phyloP scores from a whole-genome alignment of 2,113 vertebrate genomes.

The Peromyscus californicus region DNA sequence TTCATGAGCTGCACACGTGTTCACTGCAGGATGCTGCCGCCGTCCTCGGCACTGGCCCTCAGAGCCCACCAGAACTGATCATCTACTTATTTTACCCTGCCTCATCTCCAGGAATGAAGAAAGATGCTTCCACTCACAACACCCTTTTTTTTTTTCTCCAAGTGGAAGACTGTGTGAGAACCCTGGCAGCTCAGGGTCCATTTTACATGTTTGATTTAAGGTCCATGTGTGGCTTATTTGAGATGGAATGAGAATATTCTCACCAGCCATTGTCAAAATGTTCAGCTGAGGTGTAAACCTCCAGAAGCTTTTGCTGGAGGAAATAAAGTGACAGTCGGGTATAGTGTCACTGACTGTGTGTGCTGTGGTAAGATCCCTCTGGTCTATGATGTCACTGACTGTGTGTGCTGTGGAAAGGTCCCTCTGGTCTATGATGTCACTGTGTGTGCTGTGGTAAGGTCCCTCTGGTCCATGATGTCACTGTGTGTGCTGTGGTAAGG shows the following conservation, averaged over 20 bases:
- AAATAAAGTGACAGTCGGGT: neutral
- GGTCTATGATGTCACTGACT: no score
- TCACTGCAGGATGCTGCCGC: neutral
- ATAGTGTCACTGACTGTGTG: neutral
- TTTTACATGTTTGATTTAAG: neutral
- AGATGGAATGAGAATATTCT: neutral
- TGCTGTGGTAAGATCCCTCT: neutral
- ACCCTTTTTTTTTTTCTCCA: neutral
- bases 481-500: neutral
- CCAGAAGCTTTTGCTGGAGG: neutral
- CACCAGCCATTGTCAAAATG: neutral
- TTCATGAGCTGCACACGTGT: neutral
- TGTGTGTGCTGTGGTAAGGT: neutral
- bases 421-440: no score
- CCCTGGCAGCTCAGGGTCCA: fast-evolving
- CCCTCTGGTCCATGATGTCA: no score
- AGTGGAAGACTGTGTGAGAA: neutral
- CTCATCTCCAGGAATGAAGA: neutral
- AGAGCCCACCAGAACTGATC: neutral
- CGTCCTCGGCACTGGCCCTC: neutral
- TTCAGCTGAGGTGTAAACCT: neutral
- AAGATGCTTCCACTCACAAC: neutral
- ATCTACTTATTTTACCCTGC: neutral
- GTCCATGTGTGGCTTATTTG: neutral
- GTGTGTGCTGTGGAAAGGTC: neutral